Base-by-base conservation (phyloP, 2,113 vertebrate species). In the Corythornis vintsioides region DNA sequence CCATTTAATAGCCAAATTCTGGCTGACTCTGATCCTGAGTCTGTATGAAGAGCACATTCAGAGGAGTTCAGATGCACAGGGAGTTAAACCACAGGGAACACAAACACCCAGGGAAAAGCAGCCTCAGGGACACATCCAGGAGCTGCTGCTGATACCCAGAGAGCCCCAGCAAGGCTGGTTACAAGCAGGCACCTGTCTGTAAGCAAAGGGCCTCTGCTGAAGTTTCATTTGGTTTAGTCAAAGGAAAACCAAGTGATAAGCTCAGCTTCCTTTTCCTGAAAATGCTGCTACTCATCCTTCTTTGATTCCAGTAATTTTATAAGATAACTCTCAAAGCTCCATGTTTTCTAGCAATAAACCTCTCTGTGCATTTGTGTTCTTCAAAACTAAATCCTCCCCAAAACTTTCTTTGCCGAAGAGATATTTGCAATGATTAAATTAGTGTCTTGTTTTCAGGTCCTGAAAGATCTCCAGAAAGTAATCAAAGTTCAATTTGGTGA, bases 401-500 rank as follows among this genome's bases (percentile, higher is more conserved):
- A 21, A 42, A 18, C 13, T 43, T 82, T 50, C 80, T 66, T 59
- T 43, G 45, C 53, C 67, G 24, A 81, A 78, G 38, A 82, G 17
- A 17, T 9, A 67, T 35, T 88, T 92, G 53, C 28, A 47, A 82
- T 43, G 48, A 86, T 89, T 87, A 53, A 89, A 95, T 96, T 79
- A 70, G 33, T 47, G 86, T 70, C 50, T 89, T 91, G 48, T 2
- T 73, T 47, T 89, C 59, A 81, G 86, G 38, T 76, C 88, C 18
- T 87, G 60, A 94, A 94, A 93, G 47, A 91, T 73, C n/a, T 69
- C 92, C 60, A 72, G 72, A 96, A 96, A 93, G 57, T 73, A 97
- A 96, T 95, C 79, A 16, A 92, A 96, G 57, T 95, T 96, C 93
- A 94, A 92, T 92, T 56, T 17, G n/a, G 61, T 87, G 64, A 92